These are phyloP conservation scores for Drosophila paulistorum DNA, from an alignment of 1,140 invertebrate genomes.

Conservation along the genomic window DNA sequence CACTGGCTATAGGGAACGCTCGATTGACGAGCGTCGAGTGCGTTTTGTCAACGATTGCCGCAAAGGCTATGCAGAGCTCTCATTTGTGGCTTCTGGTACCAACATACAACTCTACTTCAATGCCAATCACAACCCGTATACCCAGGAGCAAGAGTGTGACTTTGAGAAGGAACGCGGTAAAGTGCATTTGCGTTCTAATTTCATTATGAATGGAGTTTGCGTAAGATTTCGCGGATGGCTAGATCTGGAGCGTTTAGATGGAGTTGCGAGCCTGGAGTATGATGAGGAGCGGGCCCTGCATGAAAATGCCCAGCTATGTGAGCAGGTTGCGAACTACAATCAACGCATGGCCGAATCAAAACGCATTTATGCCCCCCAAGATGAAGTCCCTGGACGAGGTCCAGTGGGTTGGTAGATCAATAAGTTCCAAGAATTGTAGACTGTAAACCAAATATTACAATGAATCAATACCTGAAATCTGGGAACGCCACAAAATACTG, in stretches of 20 bases:
- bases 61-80: slow-evolving; percentile 97
- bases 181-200: slow-evolving; percentile 95
- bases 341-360: slow-evolving; percentile 64
- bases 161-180: slow-evolving; percentile 98
- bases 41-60: slow-evolving; percentile 96
- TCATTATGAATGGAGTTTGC: slow-evolving; percentile 99
- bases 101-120: slow-evolving; percentile 95
- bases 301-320: slow-evolving; percentile 93
- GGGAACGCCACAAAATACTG: no score
- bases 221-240: slow-evolving; percentile 98
- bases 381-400: slow-evolving; percentile 42
- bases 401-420: slow-evolving; percentile 57
- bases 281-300: slow-evolving; percentile 92
- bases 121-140: slow-evolving; percentile 88
- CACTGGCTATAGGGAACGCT: slow-evolving; percentile 95
- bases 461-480: background rate
- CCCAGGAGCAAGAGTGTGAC: slow-evolving; percentile 91
- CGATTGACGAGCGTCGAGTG: slow-evolving; percentile 94
- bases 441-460: background rate
- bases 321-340: slow-evolving; percentile 95
- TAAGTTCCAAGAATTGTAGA: background rate
- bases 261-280: slow-evolving; percentile 95
- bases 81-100: slow-evolving; percentile 95
- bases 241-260: slow-evolving; percentile 96
- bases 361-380: slow-evolving; percentile 57